Base-by-base conservation (phyloP, 2,888 invertebrate genomes). In the Dendrolimus houi region DNA sequence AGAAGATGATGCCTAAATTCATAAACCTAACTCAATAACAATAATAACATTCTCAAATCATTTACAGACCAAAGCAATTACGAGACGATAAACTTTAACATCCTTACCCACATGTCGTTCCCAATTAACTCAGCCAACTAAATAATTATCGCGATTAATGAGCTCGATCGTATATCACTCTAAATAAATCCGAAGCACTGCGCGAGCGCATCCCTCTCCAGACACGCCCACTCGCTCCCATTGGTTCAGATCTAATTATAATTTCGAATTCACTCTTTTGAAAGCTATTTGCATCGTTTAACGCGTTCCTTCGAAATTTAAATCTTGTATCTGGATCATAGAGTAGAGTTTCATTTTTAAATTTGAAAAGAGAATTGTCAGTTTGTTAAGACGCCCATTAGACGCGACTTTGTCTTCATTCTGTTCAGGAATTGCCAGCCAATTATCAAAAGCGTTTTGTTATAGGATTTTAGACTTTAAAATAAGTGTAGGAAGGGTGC, bases 111-210 rank as follows among this genome's bases (percentile, higher is more conserved):
- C 70, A 70, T 81, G 86, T 84, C 88, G 79, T 75, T 71, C 74
- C 87, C 84, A 87, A 88, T 88, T 88, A 87, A 77, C 75, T 69
- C 59, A 73, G 81, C 85, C 80, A 87, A 87, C 89, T 85, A 87
- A 87, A 89, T 90, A 88, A 90, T 87, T 87, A 90, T 87, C 83
- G 85, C 85, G 83, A 90, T 89, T 89, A 88, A 89, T 88, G 87
- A 79, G 68, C 76, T 64, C 67, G 61, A 75, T 64, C 81, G 87
- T 89, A 81, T 79, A 76, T 89, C 88, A 86, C 74, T 75, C 75
- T 81, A 82, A 86, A 88, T 89, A 88, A 85, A 83, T 83, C 77
- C 79, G 71, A 77, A 76, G 72, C 74, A 70, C 71, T 75, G 72
- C 82, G 80, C 80, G 56, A 61, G 79, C 81, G 84, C 80, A 76